These are phyloP conservation scores for fruit fly (Drosophila melanogaster) DNA, from an alignment of 1,140 invertebrate species.

Conservation along the genomic window DNA sequence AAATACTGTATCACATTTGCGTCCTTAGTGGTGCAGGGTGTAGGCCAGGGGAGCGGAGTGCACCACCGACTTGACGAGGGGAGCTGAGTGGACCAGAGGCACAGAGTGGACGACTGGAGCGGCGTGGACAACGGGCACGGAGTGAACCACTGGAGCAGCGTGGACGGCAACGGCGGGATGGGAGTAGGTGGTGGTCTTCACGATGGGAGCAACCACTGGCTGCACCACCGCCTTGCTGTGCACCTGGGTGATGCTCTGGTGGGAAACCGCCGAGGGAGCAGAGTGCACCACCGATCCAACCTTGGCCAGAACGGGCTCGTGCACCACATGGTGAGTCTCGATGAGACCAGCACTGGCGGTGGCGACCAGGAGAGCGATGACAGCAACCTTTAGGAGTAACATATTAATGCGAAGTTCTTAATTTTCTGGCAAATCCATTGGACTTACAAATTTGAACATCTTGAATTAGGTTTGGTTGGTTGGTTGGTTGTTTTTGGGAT, in stretches of 20 bases:
- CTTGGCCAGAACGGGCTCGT: slow-evolving; percentile 75
- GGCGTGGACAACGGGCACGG: slow-evolving; percentile 72
- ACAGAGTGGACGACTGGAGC: slow-evolving; percentile 54
- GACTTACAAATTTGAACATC: slow-evolving; percentile 83
- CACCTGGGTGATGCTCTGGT: slow-evolving; percentile 85
- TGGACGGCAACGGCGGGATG: slow-evolving; percentile 81
- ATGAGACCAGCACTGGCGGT: slow-evolving; percentile 85
- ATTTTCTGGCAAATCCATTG: not conserved
- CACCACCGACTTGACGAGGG: slow-evolving; percentile 59
- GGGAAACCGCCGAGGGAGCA: slow-evolving; percentile 84
- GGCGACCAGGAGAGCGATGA: slow-evolving; percentile 85
- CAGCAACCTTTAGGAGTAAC: slow-evolving; percentile 83
- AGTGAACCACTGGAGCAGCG: slow-evolving; percentile 47
- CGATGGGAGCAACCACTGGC: slow-evolving; percentile 73
- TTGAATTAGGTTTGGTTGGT: slow-evolving; percentile 46
- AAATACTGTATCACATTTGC: slow-evolving; percentile 62
- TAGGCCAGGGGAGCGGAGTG: slow-evolving; percentile 80
- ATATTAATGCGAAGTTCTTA: not conserved
- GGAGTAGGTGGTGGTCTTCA: slow-evolving; percentile 73
- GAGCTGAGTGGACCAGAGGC: slow-evolving; percentile 67
- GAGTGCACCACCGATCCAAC: slow-evolving; percentile 74
- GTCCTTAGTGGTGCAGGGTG: slow-evolving; percentile 73
- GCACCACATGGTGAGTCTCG: slow-evolving; percentile 68
- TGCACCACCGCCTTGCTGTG: slow-evolving; percentile 65
- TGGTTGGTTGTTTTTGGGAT: slow-evolving; percentile 28